Percentiles rank a stretch among this genome's conserved stretches.
Conservation (phyloP, 2,113 vertebrate species). For the Cyrtonyx montezumae region DNA sequence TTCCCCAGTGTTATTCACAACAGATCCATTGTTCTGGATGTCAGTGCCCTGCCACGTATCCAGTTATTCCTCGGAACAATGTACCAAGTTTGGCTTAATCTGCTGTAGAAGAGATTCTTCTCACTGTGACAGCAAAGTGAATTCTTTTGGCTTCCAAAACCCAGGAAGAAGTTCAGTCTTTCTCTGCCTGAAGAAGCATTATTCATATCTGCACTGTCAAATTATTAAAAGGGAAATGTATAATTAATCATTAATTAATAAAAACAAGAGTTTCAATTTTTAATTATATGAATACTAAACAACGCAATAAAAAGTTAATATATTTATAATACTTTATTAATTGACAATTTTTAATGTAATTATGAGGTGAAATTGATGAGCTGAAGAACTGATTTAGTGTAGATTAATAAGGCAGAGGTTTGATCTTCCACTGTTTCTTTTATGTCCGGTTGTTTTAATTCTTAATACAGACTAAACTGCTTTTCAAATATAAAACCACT, state of each 20-base stretch:
- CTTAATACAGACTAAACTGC: not conserved
- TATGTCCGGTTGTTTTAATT: not conserved
- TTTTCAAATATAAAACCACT: not conserved
- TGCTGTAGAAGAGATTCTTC: not conserved
- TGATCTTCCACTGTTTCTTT: not conserved
- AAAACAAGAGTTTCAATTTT: not conserved
- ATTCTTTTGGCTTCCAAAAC: not conserved
- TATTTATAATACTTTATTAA: conserved; percentile 5
- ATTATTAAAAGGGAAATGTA: not conserved
- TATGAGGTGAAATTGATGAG: not conserved
- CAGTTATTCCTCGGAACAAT: not conserved
- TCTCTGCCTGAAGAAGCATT: not conserved
- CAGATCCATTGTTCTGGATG: not conserved
- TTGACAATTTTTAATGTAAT: conserved; percentile 51
- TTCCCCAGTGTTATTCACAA: not conserved
- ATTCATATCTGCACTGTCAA: not conserved
- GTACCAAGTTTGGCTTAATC: not conserved
- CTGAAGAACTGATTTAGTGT: not conserved
- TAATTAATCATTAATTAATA: conserved; percentile 20
- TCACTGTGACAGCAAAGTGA: not conserved
- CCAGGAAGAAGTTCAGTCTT: not conserved
- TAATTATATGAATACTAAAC: not conserved
- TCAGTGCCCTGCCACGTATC: rapidly evolving
- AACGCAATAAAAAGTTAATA: conserved; percentile 37
- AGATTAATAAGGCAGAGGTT: not conserved